Evolutionary conservation across 2,797 vertebrate genomes (phyloP).

Genomic region (Myotis myotis): DNA sequence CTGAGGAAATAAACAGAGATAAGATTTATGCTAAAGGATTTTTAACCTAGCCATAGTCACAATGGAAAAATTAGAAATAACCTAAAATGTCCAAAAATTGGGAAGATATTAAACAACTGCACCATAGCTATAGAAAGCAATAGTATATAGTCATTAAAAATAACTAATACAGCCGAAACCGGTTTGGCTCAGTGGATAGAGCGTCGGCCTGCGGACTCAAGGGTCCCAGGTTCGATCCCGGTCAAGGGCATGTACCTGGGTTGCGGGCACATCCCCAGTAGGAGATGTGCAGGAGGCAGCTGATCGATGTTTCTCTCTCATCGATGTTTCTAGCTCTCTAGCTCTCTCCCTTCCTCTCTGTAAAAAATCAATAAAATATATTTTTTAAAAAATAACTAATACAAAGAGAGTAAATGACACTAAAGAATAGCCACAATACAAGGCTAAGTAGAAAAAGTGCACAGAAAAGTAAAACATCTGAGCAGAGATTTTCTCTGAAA

Average conservation of each 20-base stretch:
- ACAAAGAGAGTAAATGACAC: neutral
- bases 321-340: no score
- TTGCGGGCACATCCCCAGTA: no score
- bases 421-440: neutral
- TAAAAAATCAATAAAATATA: no score
- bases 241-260: no score
- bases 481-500: neutral
- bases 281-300: no score
- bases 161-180: neutral
- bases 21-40: neutral
- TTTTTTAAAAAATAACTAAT: conserved; percentile 15
- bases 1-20: neutral
- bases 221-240: no score
- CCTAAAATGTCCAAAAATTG: neutral
- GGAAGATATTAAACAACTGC: neutral
- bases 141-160: neutral
- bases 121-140: neutral
- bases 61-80: neutral
- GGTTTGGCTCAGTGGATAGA: no score
- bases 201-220: no score
- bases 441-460: neutral
- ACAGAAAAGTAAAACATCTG: neutral
- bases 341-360: no score
- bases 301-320: no score
- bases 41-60: neutral